These are phyloP conservation scores for Bos indicus DNA, from an alignment of 2,113 vertebrate genomes.

Conservation along the genomic window DNA sequence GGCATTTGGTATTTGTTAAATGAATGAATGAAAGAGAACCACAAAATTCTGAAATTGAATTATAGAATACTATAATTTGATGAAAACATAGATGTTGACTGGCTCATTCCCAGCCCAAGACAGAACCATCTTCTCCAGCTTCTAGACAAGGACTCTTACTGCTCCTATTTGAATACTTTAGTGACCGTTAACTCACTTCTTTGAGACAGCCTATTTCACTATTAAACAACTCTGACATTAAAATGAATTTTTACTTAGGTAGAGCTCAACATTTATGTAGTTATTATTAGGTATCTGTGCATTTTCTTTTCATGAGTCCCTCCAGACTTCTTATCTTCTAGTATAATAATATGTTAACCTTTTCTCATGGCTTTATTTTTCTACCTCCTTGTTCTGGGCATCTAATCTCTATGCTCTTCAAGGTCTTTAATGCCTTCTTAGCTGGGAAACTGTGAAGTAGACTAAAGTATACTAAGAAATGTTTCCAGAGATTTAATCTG, in stretches of 20 bases:
- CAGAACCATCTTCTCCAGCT: background rate
- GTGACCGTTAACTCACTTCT: background rate
- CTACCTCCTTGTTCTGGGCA: background rate
- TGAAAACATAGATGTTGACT: background rate
- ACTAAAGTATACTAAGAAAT: background rate
- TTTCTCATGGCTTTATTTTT: background rate
- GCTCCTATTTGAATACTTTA: background rate
- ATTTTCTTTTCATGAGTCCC: background rate
- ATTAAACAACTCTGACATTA: background rate
- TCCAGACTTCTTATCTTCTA: background rate
- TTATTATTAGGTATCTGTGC: background rate
- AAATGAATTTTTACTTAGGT: background rate
- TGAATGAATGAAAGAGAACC: background rate
- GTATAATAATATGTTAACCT: background rate
- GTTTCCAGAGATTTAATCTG: background rate
- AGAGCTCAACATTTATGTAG: background rate
- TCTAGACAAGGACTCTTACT: background rate
- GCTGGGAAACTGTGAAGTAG: background rate
- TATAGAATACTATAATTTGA: background rate
- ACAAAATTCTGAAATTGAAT: background rate
- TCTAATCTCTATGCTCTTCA: background rate
- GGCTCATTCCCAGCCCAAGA: background rate
- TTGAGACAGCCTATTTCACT: background rate
- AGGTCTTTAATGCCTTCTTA: background rate
- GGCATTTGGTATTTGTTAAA: background rate